These are phyloP conservation scores for Abrostola tripartita DNA, from an alignment of 2,888 invertebrate genomes.

Conservation along the genomic window DNA sequence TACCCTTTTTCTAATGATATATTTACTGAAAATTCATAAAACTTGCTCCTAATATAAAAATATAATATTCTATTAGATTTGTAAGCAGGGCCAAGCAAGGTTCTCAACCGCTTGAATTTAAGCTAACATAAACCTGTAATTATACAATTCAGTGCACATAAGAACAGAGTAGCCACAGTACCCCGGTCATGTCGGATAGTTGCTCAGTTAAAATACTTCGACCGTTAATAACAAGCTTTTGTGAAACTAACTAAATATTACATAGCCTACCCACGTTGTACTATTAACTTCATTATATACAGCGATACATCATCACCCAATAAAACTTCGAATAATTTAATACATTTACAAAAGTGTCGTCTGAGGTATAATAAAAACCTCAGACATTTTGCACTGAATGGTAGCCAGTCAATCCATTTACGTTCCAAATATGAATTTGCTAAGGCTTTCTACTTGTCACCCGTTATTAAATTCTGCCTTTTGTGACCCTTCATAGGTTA, in stretches of 20 bases:
- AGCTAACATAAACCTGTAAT: neutral
- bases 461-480: conserved; percentile 6
- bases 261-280: conserved; percentile 22
- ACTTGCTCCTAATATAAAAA: no score
- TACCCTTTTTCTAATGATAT: no score
- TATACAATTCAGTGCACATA: neutral
- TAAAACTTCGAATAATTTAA: no score
- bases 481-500: neutral
- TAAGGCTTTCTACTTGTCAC: neutral
- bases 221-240: conserved; percentile 36
- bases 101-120: no score
- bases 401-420: conserved; percentile 1
- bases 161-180: neutral
- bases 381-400: neutral
- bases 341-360: neutral
- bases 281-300: conserved; percentile 15
- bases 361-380: neutral
- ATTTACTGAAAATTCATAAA: no score
- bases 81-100: no score
- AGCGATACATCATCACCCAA: no score
- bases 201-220: conserved; percentile 24
- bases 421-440: neutral
- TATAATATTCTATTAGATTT: no score
- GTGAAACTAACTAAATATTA: conserved; percentile 13
- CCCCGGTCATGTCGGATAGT: conserved; percentile 17